Base-by-base conservation (phyloP, 2,113 vertebrate species). In the Alligator sinensis region DNA sequence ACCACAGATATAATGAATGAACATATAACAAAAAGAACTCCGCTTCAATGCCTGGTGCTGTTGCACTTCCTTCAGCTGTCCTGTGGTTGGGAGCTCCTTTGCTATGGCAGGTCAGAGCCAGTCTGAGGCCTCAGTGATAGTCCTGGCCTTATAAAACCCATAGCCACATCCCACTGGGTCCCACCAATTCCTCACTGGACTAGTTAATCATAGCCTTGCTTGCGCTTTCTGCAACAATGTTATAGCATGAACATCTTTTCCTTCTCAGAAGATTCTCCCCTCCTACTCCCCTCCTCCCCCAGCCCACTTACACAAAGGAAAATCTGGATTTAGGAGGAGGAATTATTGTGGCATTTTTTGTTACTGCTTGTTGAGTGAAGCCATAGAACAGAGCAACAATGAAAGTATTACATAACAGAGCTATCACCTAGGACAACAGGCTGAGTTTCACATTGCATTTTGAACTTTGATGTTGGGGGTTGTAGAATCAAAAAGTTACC, bases 311-410 rank as follows among this genome's bases (percentile, higher is more conserved):
- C 2, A 9, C 47, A 7, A 9, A 77, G 62, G 60, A 82, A 86
- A 88, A n/a, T 76, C 86, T 18, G 58, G 24, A 72, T 84, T 77
- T 79, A 38, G 34, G 89, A 96, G 89, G 64, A 61, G 90, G 72
- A 58, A 61, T 64, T 82, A 57, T 81, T 27, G 83, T 86, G 54
- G 66, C 55, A 86, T 77, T 75, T 74, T 77, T 91, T 80, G 86
- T 38, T 92, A 90, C 88, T 89, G 82, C 77, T 38, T 16, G 74
- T 55, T 30, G 76, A 92, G 80, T 15, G 15, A 25, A 91, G 77
- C 13, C 54, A 47, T 72, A 70, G 59, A 72, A 63, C 60, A 60
- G 38, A 86, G 47, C 1, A 1, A 47, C 47, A 47, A 1, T 84
- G 85, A 82, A 27, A 70, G 91, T 14, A 16, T 34, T 25, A 4